phyloP scores from a whole-genome alignment of 2,888 invertebrate genomes.

The Argyresthia goedartella region DNA sequence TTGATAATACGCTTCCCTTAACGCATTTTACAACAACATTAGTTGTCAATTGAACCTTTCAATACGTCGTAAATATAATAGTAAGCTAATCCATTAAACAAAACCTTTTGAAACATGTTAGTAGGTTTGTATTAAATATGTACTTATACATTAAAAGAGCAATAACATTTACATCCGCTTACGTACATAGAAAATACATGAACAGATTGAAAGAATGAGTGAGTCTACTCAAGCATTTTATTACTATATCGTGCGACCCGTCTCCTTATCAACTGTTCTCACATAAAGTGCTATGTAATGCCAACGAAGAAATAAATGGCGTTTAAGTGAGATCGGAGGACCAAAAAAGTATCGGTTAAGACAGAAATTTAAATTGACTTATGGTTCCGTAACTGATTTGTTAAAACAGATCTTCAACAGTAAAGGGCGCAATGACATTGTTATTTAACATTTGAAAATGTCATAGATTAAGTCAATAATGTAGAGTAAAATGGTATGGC shows the following conservation, averaged over 20 bases:
- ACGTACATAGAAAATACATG: background rate
- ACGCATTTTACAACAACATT: background rate
- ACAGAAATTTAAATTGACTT: background rate
- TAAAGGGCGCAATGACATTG: no score
- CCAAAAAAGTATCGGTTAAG: conserved; percentile 34
- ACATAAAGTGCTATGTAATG: conserved; percentile 47
- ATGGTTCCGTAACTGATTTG: no score
- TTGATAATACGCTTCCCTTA: background rate
- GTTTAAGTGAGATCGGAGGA: conserved; percentile 66
- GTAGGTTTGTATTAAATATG: background rate
- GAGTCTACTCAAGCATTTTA: conserved; percentile 48
- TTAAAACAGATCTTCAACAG: no score
- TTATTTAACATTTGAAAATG: no score
- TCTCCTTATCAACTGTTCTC: conserved; percentile 48
- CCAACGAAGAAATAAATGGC: conserved; percentile 60
- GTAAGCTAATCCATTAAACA: background rate
- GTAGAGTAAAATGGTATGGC: no score
- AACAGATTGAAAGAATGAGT: conserved; percentile 12
- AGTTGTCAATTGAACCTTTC: no score
- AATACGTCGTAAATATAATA: no score
- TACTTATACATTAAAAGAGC: background rate
- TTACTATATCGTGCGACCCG: conserved; percentile 49
- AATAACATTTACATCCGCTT: background rate
- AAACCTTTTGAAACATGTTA: background rate
- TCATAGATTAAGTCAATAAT: no score